Percentiles rank a stretch among this genome's conserved stretches.
Conservation (phyloP, 2,888 invertebrate species). For the Catocala fraxini region DNA sequence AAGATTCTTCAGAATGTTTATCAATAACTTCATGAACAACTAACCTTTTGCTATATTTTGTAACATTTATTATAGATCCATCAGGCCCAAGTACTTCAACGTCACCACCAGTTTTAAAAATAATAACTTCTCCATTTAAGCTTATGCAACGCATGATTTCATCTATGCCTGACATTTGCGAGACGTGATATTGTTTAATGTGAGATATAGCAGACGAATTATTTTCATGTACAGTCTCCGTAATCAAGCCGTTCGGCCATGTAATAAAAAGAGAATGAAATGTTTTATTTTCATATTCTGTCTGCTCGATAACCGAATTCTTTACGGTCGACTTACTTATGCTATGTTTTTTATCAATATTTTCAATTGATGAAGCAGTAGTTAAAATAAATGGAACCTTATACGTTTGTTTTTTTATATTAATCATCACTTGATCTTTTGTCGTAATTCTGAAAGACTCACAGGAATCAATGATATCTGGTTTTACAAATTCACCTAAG, state of each 20-base stretch:
- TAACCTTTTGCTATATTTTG: slow-evolving; percentile 63
- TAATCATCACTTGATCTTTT: slow-evolving; percentile 72
- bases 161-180: slow-evolving; percentile 46
- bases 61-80: slow-evolving; percentile 70
- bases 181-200: slow-evolving; percentile 72
- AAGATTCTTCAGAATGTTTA: slow-evolving; percentile 55
- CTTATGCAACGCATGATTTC: slow-evolving; percentile 79
- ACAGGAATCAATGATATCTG: slow-evolving; percentile 59
- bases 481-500: slow-evolving; percentile 60
- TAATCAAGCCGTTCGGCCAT: slow-evolving; percentile 81
- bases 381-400: slow-evolving; percentile 12
- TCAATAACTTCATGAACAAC: slow-evolving; percentile 43
- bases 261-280: slow-evolving; percentile 73
- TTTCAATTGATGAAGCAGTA: too few relatives aligned
- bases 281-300: slow-evolving; percentile 52
- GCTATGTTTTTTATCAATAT: too few relatives aligned
- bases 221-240: slow-evolving; percentile 72
- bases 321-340: too few relatives aligned
- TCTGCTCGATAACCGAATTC: slow-evolving; percentile 7
- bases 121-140: slow-evolving; percentile 77
- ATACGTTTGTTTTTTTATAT: slow-evolving; percentile 71
- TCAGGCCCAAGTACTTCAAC: slow-evolving; percentile 73
- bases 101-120: slow-evolving; percentile 68
- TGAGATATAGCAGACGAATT: slow-evolving; percentile 71
- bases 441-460: slow-evolving; percentile 75